Conservation (phyloP, 2,113 vertebrate species). For the Arenaria interpres region DNA sequence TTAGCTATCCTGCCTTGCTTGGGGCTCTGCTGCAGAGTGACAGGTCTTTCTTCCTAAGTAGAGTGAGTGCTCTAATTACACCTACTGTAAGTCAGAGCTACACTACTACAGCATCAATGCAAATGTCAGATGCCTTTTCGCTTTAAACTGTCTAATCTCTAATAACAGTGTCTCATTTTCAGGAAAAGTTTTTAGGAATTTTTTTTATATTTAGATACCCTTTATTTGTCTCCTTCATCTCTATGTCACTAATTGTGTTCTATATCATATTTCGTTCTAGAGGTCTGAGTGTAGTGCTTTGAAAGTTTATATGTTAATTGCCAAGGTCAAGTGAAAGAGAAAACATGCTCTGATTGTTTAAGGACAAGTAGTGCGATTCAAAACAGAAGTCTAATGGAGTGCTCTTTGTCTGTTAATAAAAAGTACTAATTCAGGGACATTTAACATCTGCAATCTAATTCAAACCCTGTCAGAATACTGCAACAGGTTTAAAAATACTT, state of each 20-base stretch:
- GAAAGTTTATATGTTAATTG: slow-evolving; percentile 76
- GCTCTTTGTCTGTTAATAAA: not conserved
- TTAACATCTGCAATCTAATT: not conserved
- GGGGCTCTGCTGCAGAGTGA: slow-evolving; percentile 83
- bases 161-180: slow-evolving; percentile 72
- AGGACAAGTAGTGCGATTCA: not conserved
- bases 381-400: slow-evolving; percentile 23
- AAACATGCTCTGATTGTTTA: slow-evolving; percentile 41
- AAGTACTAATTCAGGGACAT: not conserved
- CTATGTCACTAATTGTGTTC: slow-evolving; percentile 72
- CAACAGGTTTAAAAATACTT: not conserved
- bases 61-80: slow-evolving; percentile 84
- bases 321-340: slow-evolving; percentile 71
- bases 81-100: slow-evolving; percentile 71
- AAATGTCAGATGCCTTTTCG: slow-evolving; percentile 80
- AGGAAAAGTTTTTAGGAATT: slow-evolving; percentile 71
- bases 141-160: slow-evolving; percentile 66
- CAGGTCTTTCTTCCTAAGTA: slow-evolving; percentile 73
- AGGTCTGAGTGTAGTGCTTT: slow-evolving; percentile 66
- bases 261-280: slow-evolving; percentile 71
- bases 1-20: slow-evolving; percentile 64
- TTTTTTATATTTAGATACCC: slow-evolving; percentile 70
- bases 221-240: slow-evolving; percentile 58
- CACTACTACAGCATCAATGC: slow-evolving; percentile 73
- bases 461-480: not conserved